Conservation (phyloP, 2,113 vertebrate genomes). For the Otis tarda region DNA sequence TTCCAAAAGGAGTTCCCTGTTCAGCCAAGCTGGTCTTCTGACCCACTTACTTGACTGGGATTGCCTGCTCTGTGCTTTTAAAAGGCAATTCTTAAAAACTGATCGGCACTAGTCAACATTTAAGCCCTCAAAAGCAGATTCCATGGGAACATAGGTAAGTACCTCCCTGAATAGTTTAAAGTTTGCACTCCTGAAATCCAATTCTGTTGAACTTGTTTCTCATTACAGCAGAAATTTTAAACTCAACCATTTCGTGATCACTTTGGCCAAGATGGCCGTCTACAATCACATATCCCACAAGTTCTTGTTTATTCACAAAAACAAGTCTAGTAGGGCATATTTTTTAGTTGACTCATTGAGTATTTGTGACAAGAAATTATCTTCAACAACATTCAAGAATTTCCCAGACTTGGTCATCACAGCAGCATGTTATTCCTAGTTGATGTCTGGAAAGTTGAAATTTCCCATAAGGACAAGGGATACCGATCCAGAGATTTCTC, state of each 20-base stretch:
- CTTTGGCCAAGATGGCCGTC: background rate
- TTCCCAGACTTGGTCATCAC: background rate
- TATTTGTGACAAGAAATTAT: background rate
- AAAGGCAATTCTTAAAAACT: background rate
- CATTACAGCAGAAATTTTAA: background rate
- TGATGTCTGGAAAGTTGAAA: too few species aligned
- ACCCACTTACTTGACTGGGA: background rate
- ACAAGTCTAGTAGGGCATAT: background rate
- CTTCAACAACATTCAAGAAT: background rate
- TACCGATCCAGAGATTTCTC: background rate
- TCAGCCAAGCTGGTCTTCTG: background rate
- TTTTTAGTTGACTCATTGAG: background rate
- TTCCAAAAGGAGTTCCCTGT: background rate
- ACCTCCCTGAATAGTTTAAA: background rate
- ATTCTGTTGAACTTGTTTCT: background rate
- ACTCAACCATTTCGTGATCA: background rate
- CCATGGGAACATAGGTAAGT: background rate
- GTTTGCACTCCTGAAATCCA: background rate
- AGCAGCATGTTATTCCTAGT: background rate
- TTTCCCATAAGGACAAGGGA: background rate
- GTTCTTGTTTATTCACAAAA: background rate
- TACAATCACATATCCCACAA: background rate
- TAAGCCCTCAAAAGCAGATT: background rate
- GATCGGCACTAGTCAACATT: background rate
- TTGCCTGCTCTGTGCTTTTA: background rate